Base-by-base conservation (phyloP, 1,140 invertebrate genomes). In the Zaprionus tsacasi region DNA sequence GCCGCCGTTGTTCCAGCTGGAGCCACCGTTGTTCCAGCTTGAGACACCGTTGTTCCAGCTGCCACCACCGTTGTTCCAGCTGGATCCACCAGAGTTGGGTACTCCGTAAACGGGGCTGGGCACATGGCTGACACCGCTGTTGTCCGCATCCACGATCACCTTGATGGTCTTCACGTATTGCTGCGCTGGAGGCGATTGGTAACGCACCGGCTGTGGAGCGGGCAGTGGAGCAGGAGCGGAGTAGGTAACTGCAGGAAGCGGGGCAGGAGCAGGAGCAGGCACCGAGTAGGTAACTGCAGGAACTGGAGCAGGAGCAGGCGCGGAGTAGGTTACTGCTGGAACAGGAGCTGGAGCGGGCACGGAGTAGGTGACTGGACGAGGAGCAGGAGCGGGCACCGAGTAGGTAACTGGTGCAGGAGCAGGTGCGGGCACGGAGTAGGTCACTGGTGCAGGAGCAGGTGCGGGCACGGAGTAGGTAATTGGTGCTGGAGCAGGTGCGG, bases 151-250 rank as follows among this genome's bases (percentile, higher is more conserved):
- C 1, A 91, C 89, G 40, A 91, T 89, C 33, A 91, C 43, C 60
- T 86, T 88, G 38, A 91, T 86, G 56, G 89, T 91, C 74, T 91
- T 91, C 48, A 91, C 89, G 35, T 74, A 61, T 64, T 91, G 82
- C 56, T 82, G 74, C 15, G 3, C 66, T 75, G 10, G 65, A 58
- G 21, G 71, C 10, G 45, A 21, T n/a, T 55, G 50, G 54, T 48
- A 48, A 12, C 57, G 64, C 13, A 50, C 33, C 15, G 27, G 27
- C 27, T 30, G 27, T 30, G 27, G 27, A 30, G 74, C 68, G 0
- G 74, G 65, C 30, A 70, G 70, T 0, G 81, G 80, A 15, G 70
- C 73, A 0, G 78, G 78, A 13, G 59, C 70, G 0, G 70, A 15
- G 38, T 75, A 78, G 3, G 52, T 50, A 5, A 79, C 17, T 0